Percentiles rank a stretch among this genome's conserved stretches.
Conservation (phyloP, 2,888 invertebrate species). For the Phengaris alcon region DNA sequence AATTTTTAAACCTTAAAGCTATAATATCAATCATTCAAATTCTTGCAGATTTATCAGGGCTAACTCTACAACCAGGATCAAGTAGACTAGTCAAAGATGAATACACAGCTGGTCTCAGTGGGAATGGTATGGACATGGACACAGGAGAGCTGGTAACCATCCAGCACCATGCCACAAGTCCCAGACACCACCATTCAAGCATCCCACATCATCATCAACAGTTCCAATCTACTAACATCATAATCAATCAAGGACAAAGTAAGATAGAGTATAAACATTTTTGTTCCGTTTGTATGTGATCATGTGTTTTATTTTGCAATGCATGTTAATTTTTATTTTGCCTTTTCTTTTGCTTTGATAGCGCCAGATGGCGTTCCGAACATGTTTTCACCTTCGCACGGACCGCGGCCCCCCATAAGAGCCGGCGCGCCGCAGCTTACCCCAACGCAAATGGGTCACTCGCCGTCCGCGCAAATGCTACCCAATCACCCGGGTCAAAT, state of each 20-base stretch:
- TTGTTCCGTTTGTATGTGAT: constrained; percentile 36
- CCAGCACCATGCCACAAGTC: constrained; percentile 74
- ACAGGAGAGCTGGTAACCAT: constrained; percentile 72
- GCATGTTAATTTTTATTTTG: constrained; percentile 62
- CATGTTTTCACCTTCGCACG: constrained; percentile 70
- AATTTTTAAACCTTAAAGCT: too few species aligned
- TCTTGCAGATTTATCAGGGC: constrained; percentile 90
- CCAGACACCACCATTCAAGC: constrained; percentile 67
- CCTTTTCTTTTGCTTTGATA: constrained; percentile 57
- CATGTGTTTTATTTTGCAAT: constrained; percentile 51
- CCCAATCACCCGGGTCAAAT: constrained; percentile 41
- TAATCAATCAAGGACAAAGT: constrained; percentile 75
- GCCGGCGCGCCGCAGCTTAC: constrained; percentile 55
- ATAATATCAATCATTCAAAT: too few species aligned
- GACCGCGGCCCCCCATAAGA: constrained; percentile 59
- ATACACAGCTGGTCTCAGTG: constrained; percentile 87
- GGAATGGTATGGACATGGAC: constrained; percentile 79
- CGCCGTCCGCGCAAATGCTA: constrained; percentile 49
- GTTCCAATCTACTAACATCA: constrained; percentile 69
- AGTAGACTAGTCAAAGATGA: constrained; percentile 95
- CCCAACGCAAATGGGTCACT: constrained; percentile 52
- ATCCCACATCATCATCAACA: constrained; percentile 72
- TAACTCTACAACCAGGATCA: constrained; percentile 91
- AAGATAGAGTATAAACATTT: constrained; percentile 41
- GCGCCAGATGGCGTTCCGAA: constrained; percentile 73